Evolutionary conservation across 2,113 vertebrate species (phyloP), one percentile per base, ranked within the genome.

Genomic region (Amblyopsis rosae): DNA sequence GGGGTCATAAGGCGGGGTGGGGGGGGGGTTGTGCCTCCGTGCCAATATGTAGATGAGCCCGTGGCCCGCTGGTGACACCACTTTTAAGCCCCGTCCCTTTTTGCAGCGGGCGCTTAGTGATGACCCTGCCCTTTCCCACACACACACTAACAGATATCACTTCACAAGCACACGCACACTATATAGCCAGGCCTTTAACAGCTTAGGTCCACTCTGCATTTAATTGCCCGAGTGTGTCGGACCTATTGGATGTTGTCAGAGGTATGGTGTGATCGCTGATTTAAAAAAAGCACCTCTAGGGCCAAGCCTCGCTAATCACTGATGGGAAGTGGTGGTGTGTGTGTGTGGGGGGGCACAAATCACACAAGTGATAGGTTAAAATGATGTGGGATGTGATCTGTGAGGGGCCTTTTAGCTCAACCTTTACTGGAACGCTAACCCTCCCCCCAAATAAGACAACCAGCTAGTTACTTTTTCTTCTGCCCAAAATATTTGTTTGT

Each of bases 31-130:
- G 26, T 85, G 83, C 89, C 83, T 86, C 89, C 75, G 79, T 88
- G 89, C 89, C 80, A 88, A 91, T 89, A 92, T 91, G 91, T 87
- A 92, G 86, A 93, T 87, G 83, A 87, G 65, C 51, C 77, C 19
- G 56, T 91, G 85, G 74, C 89, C 86, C 81, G 78, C 76, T 72
- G 68, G 77, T 88, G 89, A 93, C 92, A 89, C 87, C 78, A 65
- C 58, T 10, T 63, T 69, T 53, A 79, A 89, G 74, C 77, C 82
- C 80, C 80, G 82, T 59, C 87, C 86, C 54, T 70, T 33, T 57
- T 41, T 45, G 35, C 49, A 41, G 41, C 46, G 49, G 50, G 53
- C 17, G 35, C 7, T 35, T 11, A 16, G 51, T 35, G 16, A 58
- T 33, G 33, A n/a, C 26, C 16, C 55, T 53, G 9, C 51, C 16